Evolutionary conservation across 2,888 invertebrate species (phyloP).

Genomic region (Mimachlamys varia): DNA sequence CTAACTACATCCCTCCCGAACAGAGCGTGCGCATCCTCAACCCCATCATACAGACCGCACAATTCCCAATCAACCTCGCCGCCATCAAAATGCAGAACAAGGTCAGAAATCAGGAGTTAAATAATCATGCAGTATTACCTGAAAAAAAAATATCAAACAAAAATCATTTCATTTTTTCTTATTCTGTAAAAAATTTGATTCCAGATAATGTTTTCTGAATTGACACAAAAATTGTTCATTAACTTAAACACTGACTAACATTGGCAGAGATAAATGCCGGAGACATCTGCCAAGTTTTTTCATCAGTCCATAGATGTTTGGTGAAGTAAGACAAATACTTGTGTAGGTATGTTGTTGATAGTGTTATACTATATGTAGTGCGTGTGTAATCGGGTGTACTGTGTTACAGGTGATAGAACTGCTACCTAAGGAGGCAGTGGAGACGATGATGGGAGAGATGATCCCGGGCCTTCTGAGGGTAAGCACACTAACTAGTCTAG

Average conservation of each 20-base stretch:
- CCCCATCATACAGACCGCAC: constrained; percentile 92
- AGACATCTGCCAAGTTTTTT: no score
- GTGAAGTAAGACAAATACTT: no score
- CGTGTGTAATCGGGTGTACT: no score
- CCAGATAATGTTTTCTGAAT: background rate
- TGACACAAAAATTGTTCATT: no score
- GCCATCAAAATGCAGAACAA: constrained; percentile 91
- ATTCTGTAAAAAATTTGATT: background rate
- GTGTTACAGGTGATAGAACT: constrained; percentile 88
- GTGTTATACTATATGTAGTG: no score
- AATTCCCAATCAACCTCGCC: constrained; percentile 93
- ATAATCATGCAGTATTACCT: background rate
- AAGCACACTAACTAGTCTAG: constrained; percentile 51
- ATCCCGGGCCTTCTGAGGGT: constrained; percentile 95
- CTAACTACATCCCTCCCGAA: constrained; percentile 91
- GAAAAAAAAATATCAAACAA: background rate
- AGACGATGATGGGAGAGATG: constrained; percentile 88
- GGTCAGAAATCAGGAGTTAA: constrained; percentile 64
- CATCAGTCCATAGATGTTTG: no score
- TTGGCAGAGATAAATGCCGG: no score
- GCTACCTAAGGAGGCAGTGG: constrained; percentile 88
- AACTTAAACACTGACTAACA: no score
- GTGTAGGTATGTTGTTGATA: no score
- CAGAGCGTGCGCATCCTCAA: constrained; percentile 89
- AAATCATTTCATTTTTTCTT: background rate